Base-by-base conservation (phyloP, 2,888 invertebrate species). In the Formica aserva region DNA sequence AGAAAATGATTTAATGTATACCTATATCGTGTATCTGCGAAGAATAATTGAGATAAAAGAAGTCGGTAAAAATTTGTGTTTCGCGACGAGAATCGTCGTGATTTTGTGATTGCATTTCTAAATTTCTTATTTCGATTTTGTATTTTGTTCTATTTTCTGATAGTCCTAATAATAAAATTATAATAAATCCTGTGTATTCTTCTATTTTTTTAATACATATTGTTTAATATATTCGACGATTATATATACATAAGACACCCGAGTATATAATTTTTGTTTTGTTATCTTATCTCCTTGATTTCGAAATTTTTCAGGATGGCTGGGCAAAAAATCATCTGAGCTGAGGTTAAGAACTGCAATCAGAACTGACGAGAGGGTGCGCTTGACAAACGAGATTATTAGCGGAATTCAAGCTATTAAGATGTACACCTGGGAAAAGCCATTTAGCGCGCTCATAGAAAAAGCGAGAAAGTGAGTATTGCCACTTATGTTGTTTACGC, bases 341-440 rank as follows among this genome's bases (percentile, higher is more conserved):
- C 95, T 97, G 45, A 96, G 98, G 57, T 93, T 98, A 89, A 96
- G 97, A 92, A 98, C 98, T 0, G 98, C 99, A 0, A 95, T 97
- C 22, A 96, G 97, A 85, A 98, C 98, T 0, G 99, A 99, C 94
- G 97, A 98, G 93, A 96, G 99, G 77, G 98, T 99, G 11, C 96
- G 98, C 8, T 95, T 98, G 71, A 99, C 99, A 97, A 98, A 98
- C 92, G 99, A 99, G 95, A 97, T 98, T 84, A 96, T 98, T 55
- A 96, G 96, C 13, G 98, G 98, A 0, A 98, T 98, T 92, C 97
- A 97, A 92, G 98, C 98, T 22, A 98, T 98, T 92, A 98, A 98
- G 95, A 98, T 98, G 98, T 98, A 98, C 94, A 97, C 98, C 0
- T 98, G 98, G 97, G 98, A 98, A 94, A 96, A 96, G 89, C 97